Evolutionary conservation across 2,888 invertebrate genomes (phyloP).

Genomic region (Drosophila prostipennis): DNA sequence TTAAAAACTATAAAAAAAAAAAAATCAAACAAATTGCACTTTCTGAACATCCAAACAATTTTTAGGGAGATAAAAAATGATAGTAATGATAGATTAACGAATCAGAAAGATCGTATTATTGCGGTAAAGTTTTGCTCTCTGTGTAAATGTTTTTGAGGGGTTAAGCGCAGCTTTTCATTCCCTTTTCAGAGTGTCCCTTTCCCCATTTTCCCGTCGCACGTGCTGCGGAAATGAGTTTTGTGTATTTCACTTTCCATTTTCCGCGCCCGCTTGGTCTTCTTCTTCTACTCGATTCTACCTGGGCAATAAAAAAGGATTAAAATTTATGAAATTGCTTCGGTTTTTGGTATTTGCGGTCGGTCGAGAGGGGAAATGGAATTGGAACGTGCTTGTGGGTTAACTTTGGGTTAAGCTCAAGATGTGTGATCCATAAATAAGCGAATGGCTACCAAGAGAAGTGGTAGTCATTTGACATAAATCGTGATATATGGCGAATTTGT

Average conservation of each 20-base stretch:
- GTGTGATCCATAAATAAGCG: constrained; percentile 61
- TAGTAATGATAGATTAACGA: no score
- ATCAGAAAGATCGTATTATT: background rate
- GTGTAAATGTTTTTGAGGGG: constrained; percentile 24
- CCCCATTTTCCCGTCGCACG: constrained; percentile 20
- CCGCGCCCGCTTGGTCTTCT: constrained; percentile 44
- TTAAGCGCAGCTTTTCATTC: constrained; percentile 59
- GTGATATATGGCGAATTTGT: constrained; percentile 44
- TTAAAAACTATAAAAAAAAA: no score
- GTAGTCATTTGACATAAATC: constrained; percentile 53
- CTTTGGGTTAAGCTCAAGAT: constrained; percentile 42
- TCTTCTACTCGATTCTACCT: constrained; percentile 17
- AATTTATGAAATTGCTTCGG: constrained; percentile 77
- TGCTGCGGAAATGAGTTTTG: constrained; percentile 72
- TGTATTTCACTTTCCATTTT: constrained; percentile 74
- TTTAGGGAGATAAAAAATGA: no score
- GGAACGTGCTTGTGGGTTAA: constrained; percentile 63
- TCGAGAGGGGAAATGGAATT: constrained; percentile 47
- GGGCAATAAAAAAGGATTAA: constrained; percentile 79
- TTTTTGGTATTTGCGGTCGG: constrained; percentile 57
- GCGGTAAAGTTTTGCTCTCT: background rate
- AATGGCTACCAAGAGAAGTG: constrained; percentile 32
- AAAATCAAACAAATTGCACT: no score
- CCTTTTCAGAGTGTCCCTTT: constrained; percentile 15
- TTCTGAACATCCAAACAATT: no score